Evolutionary conservation across 1,140 invertebrate genomes (phyloP), one percentile per base, ranked within the genome.

Genomic region (Drosophila simulans): DNA sequence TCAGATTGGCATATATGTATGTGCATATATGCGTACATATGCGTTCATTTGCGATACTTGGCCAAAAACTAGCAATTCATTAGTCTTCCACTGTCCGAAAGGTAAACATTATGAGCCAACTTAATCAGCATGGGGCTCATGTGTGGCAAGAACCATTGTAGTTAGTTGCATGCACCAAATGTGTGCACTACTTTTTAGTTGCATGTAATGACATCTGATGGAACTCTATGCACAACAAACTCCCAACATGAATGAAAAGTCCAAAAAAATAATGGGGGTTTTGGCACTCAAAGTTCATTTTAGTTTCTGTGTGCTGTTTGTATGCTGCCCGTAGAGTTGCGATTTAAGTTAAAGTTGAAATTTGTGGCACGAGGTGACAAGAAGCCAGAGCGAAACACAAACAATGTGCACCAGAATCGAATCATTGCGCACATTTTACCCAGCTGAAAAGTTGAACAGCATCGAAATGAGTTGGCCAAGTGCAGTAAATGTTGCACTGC

Each of bases 181-280:
- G 48, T 51, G n/a, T 17, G n/a, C 25, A 17, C 48, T 51, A 34
- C 48, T 51, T 51, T 51, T 34, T 34, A 34, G 7, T 8, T 49
- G 48, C n/a, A 17, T 17, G 48, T 51, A 46, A 46, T 46, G 45
- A 46, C 45, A 46, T 46, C 20, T 46, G 12, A 46, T 45, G 20
- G 17, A 20, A 20, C 15, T 43, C 42, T 4, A 20, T 10, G 42
- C 17, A 43, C 7, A 45, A 22, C 20, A 4, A 46, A 25, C 42
- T 46, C 5, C 5, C 31, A 31, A 31, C 31, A 8, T 17, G 17
- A 17, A 17, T 17, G 17, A 31, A 31, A 31, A 31, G 10, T 31
- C 27, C 7, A 31, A 31, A 31, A 13, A 37, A 37, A 46, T 5
- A 25, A 25, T 5, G 1, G 1, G 11, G 10, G 45, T 5, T 5